Evolutionary conservation across 2,888 invertebrate species (phyloP).

Genomic region (Rhagium mordax): DNA sequence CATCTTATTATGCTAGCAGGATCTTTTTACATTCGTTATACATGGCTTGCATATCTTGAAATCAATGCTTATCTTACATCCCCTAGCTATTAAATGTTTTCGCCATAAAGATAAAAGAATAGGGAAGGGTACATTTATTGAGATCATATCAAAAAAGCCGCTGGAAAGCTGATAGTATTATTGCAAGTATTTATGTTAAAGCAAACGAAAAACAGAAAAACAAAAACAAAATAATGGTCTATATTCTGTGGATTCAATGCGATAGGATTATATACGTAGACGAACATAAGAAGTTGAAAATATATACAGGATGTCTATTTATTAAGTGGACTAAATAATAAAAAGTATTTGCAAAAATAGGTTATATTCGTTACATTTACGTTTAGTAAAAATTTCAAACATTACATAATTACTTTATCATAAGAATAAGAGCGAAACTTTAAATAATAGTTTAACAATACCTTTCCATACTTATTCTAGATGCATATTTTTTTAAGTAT

Average conservation of each 20-base stretch:
- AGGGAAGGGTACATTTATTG: conserved; percentile 2
- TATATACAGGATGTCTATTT: no score
- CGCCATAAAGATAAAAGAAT: conserved; percentile 16
- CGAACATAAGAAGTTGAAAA: no score
- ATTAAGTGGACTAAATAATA: no score
- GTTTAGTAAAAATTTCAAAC: no score
- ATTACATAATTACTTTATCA: no score
- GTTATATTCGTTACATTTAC: no score
- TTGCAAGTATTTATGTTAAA: not conserved
- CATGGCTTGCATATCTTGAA: conserved; percentile 4
- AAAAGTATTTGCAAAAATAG: no score
- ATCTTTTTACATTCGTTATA: not conserved
- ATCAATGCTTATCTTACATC: conserved; percentile 15
- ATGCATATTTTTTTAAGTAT: no score
- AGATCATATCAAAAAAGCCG: conserved; percentile 12
- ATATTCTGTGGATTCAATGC: conserved; percentile 1
- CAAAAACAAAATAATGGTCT: conserved; percentile 17
- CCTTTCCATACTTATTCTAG: no score
- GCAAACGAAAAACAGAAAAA: not conserved
- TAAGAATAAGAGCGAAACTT: no score
- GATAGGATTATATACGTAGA: no score
- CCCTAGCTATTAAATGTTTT: conserved; percentile 10
- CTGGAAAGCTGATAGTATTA: not conserved
- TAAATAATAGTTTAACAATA: no score
- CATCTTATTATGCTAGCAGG: not conserved